Percentiles rank a stretch among this genome's conserved stretches.
phyloP scores from a whole-genome alignment of 1,140 invertebrate species.

The Halictus rubicundus region DNA sequence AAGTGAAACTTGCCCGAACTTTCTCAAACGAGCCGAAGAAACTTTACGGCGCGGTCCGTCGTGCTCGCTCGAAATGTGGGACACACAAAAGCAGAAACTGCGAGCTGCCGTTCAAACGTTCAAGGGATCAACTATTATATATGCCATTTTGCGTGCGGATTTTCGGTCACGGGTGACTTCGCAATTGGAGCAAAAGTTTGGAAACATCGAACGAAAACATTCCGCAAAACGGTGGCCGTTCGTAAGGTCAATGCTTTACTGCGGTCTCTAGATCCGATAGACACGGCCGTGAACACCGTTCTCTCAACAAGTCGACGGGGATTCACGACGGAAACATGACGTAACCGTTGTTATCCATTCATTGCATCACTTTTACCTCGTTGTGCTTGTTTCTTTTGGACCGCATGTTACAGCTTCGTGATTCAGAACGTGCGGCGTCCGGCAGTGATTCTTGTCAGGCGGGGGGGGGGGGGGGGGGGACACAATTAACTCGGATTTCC shows the following conservation, averaged over 20 bases:
- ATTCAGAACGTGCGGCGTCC: constrained; percentile 2
- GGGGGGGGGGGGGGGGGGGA: too few relatives aligned
- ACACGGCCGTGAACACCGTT: constrained; percentile 46
- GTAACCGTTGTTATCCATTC: constrained; percentile 50
- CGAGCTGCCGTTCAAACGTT: neutral
- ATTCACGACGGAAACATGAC: constrained; percentile 47
- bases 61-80: too few relatives aligned
- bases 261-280: constrained; percentile 40
- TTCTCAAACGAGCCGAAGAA: too few relatives aligned
- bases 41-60: too few relatives aligned
- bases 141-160: neutral
- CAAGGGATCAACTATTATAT: too few relatives aligned
- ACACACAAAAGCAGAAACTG: too few relatives aligned
- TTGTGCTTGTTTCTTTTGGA: constrained; percentile 33
- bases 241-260: constrained; percentile 42
- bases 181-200: constrained; percentile 2
- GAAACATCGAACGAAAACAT: neutral
- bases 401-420: constrained; percentile 11
- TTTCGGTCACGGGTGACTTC: neutral
- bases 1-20: too few relatives aligned
- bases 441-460: neutral
- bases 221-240: neutral
- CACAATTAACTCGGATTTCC: neutral
- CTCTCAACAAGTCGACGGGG: constrained; percentile 7
- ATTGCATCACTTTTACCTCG: constrained; percentile 52